A percentile compares a stretch with the other conserved stretches of the same genome.
Evolutionary conservation across 2,113 vertebrate genomes (phyloP).

Genomic region (Oceanites oceanicus): DNA sequence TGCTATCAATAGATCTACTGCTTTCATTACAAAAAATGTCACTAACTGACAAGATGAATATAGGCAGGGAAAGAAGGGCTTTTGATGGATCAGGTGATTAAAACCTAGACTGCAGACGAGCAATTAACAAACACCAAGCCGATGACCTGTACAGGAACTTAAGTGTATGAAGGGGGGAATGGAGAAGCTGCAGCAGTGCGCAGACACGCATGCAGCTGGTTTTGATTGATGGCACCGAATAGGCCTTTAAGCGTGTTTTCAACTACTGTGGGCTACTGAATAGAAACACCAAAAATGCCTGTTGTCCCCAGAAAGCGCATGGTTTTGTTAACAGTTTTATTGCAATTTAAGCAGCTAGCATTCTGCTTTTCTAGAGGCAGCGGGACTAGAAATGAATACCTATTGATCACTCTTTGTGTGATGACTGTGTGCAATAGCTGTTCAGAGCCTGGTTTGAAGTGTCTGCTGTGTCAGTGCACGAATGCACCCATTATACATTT

Average conservation of each 20-base stretch:
- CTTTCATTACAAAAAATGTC: slow-evolving; percentile 73
- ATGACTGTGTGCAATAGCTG: neutral
- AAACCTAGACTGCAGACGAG: slow-evolving; percentile 36
- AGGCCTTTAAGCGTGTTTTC: neutral
- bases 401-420: neutral
- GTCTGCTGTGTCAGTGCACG: neutral
- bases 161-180: neutral
- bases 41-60: slow-evolving; percentile 69
- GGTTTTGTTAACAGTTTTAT: neutral
- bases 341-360: neutral
- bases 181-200: neutral
- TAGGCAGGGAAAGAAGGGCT: slow-evolving; percentile 36
- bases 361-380: slow-evolving; percentile 1
- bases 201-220: neutral
- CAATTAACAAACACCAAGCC: slow-evolving; percentile 57
- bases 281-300: neutral
- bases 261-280: neutral
- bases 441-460: neutral
- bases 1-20: slow-evolving; percentile 70
- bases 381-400: neutral
- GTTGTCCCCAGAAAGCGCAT: neutral
- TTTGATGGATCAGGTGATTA: slow-evolving; percentile 74
- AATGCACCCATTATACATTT: neutral
- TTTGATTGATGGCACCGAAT: neutral
- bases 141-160: slow-evolving; percentile 35